Evolutionary conservation across 2,888 invertebrate genomes (phyloP).

Genomic region (Sympetrum striolatum): DNA sequence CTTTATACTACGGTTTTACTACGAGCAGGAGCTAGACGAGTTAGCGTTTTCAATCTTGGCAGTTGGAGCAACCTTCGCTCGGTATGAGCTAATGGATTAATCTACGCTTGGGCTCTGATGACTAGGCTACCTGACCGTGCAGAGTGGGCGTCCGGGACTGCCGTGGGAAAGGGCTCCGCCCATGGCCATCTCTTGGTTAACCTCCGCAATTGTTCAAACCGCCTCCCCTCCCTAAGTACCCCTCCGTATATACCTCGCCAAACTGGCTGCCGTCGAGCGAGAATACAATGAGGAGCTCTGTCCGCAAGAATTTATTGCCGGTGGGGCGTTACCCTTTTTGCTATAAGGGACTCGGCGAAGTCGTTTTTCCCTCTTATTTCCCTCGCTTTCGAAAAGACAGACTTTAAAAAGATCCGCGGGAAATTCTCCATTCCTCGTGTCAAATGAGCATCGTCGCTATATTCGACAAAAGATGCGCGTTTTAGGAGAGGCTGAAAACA

Average conservation of each 20-base stretch:
- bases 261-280: slow-evolving; percentile 3
- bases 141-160: slow-evolving; percentile 13
- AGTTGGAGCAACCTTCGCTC: no score
- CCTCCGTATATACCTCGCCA: slow-evolving; percentile 34
- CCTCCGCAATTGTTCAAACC: slow-evolving; percentile 42
- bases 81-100: no score
- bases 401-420: background rate
- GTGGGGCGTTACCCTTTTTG: slow-evolving; percentile 28
- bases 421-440: background rate
- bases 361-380: background rate
- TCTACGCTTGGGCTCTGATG: no score
- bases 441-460: background rate
- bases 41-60: no score
- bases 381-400: background rate
- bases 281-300: slow-evolving; percentile 35
- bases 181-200: slow-evolving; percentile 40
- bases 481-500: no score
- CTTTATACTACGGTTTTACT: background rate
- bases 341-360: background rate
- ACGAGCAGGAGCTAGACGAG: no score
- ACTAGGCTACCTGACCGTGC: slow-evolving; percentile 9
- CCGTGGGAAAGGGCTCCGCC: slow-evolving; percentile 35
- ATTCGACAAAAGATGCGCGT: background rate
- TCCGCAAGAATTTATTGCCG: slow-evolving; percentile 24
- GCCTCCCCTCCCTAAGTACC: background rate